Percentiles rank a stretch among this genome's conserved stretches.
phyloP scores from a whole-genome alignment of 2,888 invertebrate genomes.

The Carpatolechia fugitivella region DNA sequence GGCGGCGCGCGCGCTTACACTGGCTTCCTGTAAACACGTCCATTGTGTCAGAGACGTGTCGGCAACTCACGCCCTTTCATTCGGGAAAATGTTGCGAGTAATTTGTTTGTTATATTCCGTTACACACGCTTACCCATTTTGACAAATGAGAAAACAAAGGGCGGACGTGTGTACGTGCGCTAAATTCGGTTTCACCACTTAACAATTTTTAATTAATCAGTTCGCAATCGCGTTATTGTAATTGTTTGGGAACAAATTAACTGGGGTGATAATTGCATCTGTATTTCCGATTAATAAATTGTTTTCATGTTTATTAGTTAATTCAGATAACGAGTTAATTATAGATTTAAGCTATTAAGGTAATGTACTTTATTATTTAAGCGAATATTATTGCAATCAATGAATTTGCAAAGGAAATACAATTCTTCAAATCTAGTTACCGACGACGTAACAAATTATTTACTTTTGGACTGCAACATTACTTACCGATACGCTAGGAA shows the following conservation, averaged over 20 bases:
- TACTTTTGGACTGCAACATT: no score
- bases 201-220: slow-evolving; percentile 4
- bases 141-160: slow-evolving; percentile 7
- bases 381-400: no score
- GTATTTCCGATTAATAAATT: not conserved
- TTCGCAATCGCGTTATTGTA: not conserved
- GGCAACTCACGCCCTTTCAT: slow-evolving; percentile 44
- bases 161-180: not conserved
- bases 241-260: not conserved
- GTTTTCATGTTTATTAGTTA: not conserved
- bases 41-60: slow-evolving; percentile 54
- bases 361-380: no score
- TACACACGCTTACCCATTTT: slow-evolving; percentile 19
- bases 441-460: no score
- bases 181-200: slow-evolving; percentile 2
- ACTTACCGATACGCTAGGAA: no score
- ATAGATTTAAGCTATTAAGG: not conserved
- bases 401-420: no score
- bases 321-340: not conserved
- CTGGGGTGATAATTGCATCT: not conserved
- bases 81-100: slow-evolving; percentile 40
- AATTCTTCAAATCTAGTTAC: no score
- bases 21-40: slow-evolving; percentile 66
- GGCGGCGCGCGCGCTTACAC: slow-evolving; percentile 36
- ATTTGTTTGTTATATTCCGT: slow-evolving; percentile 46